Percentiles rank a stretch among this genome's conserved stretches.
These are phyloP conservation scores for Andrena bicolor DNA, from an alignment of 2,888 invertebrate species.

Conservation along the genomic window DNA sequence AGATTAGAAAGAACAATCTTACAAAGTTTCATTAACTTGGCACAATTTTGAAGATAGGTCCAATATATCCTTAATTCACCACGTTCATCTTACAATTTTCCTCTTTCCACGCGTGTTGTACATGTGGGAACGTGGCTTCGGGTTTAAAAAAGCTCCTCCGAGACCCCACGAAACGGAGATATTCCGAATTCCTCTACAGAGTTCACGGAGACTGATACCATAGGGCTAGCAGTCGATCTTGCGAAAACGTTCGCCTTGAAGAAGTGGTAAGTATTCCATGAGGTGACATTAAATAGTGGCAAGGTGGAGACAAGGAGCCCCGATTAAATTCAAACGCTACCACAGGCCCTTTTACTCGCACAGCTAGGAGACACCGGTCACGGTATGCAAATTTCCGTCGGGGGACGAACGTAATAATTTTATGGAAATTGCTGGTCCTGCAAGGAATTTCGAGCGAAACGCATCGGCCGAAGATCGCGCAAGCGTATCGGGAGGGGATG, in stretches of 20 bases:
- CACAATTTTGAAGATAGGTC: too few relatives aligned
- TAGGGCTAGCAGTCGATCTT: neutral
- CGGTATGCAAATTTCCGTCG: conserved; percentile 71
- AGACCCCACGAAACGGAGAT: neutral
- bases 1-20: too few relatives aligned
- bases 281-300: conserved; percentile 27
- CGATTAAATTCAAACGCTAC: conserved; percentile 65
- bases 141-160: neutral
- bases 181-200: conserved; percentile 6
- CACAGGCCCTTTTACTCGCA: conserved; percentile 62
- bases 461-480: conserved; percentile 27
- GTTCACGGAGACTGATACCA: conserved; percentile 25
- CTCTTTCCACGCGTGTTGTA: neutral
- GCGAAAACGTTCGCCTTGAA: neutral
- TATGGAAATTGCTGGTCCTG: conserved; percentile 68
- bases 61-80: neutral
- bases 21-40: too few relatives aligned
- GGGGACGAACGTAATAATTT: conserved; percentile 70
- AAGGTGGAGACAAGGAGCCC: conserved; percentile 58
- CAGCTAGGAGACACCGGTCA: conserved; percentile 42
- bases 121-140: neutral
- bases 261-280: conserved; percentile 45
- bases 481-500: conserved; percentile 24
- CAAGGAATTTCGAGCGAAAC: conserved; percentile 60
- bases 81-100: too few relatives aligned